phyloP scores from a whole-genome alignment of 2,888 invertebrate species.

The Drosophila aldrichi region DNA sequence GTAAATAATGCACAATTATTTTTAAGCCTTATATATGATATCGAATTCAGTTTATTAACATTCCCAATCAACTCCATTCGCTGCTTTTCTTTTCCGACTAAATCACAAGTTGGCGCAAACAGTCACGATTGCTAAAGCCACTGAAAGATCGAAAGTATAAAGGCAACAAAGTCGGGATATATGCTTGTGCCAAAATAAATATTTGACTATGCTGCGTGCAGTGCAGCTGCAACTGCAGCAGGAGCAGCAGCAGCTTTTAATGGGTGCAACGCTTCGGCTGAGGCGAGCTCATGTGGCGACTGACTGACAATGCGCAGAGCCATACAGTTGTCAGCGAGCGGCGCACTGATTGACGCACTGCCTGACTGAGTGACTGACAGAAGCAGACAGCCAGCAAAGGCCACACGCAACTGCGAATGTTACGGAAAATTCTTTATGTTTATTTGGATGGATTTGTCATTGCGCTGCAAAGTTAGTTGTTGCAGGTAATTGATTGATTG shows the following conservation, averaged over 20 bases:
- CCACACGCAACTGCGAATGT: slow-evolving; percentile 25
- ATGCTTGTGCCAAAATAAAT: slow-evolving; percentile 60
- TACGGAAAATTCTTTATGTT: slow-evolving; percentile 11
- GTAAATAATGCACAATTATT: too few relatives aligned
- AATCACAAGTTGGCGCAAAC: slow-evolving; percentile 35
- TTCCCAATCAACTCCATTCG: background rate
- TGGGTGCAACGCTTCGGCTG: slow-evolving; percentile 42
- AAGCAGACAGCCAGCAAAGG: slow-evolving; percentile 33
- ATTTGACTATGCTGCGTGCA: slow-evolving; percentile 45
- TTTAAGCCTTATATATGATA: too few relatives aligned
- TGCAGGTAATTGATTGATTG: slow-evolving; percentile 34
- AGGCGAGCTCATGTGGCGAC: slow-evolving; percentile 26
- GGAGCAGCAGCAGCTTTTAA: slow-evolving; percentile 17
- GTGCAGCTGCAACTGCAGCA: slow-evolving; percentile 19
- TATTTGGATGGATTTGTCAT: slow-evolving; percentile 30
- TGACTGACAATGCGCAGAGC: slow-evolving; percentile 25
- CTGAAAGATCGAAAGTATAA: slow-evolving; percentile 19
- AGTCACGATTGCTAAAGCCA: slow-evolving; percentile 39
- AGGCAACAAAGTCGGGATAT: slow-evolving; percentile 25
- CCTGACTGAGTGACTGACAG: slow-evolving; percentile 43
- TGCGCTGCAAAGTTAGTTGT: slow-evolving; percentile 54
- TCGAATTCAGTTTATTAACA: background rate
- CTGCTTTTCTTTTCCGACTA: slow-evolving; percentile 30
- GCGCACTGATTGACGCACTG: slow-evolving; percentile 19
- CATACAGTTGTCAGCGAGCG: slow-evolving; percentile 6